These are phyloP conservation scores for Dolichallabes microphthalmus DNA, from an alignment of 2,113 vertebrate genomes.

Conservation along the genomic window DNA sequence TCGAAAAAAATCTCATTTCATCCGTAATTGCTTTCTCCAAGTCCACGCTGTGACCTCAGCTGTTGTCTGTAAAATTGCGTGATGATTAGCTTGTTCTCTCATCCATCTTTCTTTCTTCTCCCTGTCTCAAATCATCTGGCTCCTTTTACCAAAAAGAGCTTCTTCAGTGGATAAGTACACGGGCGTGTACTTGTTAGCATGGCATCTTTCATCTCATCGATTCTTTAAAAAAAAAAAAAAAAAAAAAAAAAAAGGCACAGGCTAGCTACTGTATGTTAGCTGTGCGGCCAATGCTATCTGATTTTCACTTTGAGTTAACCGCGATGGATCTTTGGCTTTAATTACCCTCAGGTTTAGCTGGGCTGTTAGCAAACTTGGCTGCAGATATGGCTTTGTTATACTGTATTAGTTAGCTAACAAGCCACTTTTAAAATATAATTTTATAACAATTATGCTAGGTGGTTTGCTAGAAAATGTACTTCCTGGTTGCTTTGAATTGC, in stretches of 20 bases:
- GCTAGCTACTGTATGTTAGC: neutral
- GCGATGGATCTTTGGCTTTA: neutral
- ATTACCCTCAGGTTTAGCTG: neutral
- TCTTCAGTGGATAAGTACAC: neutral
- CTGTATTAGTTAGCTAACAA: neutral
- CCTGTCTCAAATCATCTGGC: neutral
- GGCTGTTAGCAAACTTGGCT: neutral
- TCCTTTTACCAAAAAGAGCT: neutral
- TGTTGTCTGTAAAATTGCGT: conserved; percentile 13
- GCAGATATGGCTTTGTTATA: neutral
- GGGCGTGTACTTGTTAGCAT: neutral
- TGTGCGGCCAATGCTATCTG: neutral
- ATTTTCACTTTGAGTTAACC: neutral
- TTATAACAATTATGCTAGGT: neutral
- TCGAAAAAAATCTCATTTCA: conserved; percentile 30
- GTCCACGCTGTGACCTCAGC: conserved; percentile 24
- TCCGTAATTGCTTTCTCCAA: conserved; percentile 30
- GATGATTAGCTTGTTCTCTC: conserved; percentile 3
- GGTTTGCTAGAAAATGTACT: neutral
- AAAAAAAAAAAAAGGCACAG: neutral
- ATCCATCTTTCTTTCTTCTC: conserved; percentile 7
- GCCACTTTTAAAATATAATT: neutral
- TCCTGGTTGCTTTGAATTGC: neutral
- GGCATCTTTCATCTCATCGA: neutral
- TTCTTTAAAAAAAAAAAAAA: no score